Conservation (phyloP, 2,888 invertebrate genomes). For the Caenorhabditis wallacei region DNA sequence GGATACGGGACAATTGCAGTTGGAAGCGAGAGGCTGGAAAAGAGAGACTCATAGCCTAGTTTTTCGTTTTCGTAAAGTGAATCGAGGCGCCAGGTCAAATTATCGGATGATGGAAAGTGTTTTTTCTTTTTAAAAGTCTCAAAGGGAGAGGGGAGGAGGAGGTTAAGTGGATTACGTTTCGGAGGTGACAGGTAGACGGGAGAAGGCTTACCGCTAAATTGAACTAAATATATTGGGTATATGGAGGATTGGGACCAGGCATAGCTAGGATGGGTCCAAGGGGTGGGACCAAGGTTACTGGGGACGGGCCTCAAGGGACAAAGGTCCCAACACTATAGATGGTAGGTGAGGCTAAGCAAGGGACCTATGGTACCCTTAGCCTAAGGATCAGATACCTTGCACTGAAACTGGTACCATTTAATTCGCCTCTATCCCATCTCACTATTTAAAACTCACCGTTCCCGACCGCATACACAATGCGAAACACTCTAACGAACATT, state of each 20-base stretch:
- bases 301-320: no score
- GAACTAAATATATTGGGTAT: no score
- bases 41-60: no score
- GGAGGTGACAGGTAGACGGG: not conserved
- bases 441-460: constrained; percentile 68
- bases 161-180: not conserved
- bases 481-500: constrained; percentile 79
- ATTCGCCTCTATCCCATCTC: not conserved
- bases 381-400: no score
- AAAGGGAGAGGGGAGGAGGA: not conserved
- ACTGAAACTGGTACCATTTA: no score
- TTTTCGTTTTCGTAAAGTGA: not conserved
- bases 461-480: constrained; percentile 78
- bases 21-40: constrained; percentile 73
- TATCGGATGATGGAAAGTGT: not conserved
- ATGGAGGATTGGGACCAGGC: no score
- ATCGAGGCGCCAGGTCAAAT: not conserved
- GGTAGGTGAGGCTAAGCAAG: no score
- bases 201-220: no score
- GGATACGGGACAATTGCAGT: constrained; percentile 78
- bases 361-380: no score
- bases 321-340: no score
- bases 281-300: no score
- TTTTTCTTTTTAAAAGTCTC: not conserved
- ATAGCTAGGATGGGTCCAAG: no score